Percentiles rank a stretch among this genome's conserved stretches.
phyloP scores from a whole-genome alignment of 1,140 invertebrate genomes.

The Bombus balteatus region DNA sequence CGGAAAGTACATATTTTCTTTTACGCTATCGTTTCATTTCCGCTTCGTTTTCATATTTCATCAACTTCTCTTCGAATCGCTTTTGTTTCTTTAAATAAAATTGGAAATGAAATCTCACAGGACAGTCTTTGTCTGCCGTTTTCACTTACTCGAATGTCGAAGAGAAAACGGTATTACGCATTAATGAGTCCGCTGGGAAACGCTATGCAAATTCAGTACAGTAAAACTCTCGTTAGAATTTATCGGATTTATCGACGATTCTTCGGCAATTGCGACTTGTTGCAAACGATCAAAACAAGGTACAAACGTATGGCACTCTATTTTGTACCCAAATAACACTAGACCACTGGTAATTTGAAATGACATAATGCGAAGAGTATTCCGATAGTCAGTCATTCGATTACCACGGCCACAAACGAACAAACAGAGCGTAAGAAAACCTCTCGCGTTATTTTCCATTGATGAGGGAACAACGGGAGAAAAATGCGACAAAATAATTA shows the following conservation, averaged over 20 bases:
- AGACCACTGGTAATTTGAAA: not conserved
- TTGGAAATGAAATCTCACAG: not conserved
- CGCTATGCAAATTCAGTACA: not conserved
- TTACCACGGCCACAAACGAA: not conserved
- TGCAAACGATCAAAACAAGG: not conserved
- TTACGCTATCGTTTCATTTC: not conserved
- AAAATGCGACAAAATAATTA: not conserved
- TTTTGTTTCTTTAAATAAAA: not conserved
- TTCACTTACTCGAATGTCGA: not conserved
- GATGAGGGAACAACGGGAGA: too few species aligned
- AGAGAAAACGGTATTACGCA: not conserved
- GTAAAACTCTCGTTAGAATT: constrained; percentile 15
- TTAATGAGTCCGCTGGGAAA: not conserved
- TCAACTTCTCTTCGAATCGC: not conserved
- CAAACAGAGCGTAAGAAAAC: not conserved
- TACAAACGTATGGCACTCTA: not conserved
- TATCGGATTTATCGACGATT: constrained; percentile 14
- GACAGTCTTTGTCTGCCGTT: not conserved
- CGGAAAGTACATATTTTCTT: constrained; percentile 14
- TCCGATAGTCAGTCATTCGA: not conserved
- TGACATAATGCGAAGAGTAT: not conserved
- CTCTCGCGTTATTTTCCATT: not conserved
- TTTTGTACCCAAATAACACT: not conserved
- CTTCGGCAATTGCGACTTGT: not conserved
- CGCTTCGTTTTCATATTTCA: not conserved